Evolutionary conservation across 2,113 vertebrate genomes (phyloP).

Genomic region (Melanerpes formicivorus): DNA sequence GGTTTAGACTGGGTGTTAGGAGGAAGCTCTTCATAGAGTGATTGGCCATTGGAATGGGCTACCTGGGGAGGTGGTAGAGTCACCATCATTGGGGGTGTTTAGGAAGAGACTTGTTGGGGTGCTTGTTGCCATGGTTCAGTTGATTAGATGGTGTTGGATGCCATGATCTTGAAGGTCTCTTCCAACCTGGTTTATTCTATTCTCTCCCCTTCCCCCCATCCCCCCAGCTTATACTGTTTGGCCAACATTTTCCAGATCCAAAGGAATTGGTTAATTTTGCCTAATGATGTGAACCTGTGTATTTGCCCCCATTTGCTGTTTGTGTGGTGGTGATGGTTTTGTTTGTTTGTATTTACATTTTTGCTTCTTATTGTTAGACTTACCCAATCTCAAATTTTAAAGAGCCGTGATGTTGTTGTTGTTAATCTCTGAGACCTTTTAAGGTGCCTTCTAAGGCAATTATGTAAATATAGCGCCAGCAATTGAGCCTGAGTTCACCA

Average conservation of each 20-base stretch:
- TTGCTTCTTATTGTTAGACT: background rate
- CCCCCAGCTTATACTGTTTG: background rate
- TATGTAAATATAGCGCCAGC: background rate
- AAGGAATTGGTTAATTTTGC: background rate
- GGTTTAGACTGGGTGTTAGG: too few species aligned
- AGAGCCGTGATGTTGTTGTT: background rate
- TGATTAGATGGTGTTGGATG: too few species aligned
- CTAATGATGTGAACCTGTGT: background rate
- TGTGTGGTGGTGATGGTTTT: too few species aligned
- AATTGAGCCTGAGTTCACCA: background rate
- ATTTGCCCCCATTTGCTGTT: background rate
- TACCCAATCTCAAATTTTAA: background rate
- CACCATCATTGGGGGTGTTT: too few species aligned
- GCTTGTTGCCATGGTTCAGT: too few species aligned
- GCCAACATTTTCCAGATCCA: background rate
- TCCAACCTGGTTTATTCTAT: too few species aligned
- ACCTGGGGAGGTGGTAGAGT: too few species aligned
- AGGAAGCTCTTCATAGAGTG: too few species aligned
- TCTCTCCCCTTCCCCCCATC: too few species aligned
- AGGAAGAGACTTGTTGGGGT: too few species aligned
- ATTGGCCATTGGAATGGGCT: too few species aligned
- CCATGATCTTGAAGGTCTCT: too few species aligned
- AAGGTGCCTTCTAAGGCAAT: background rate
- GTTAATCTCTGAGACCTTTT: background rate
- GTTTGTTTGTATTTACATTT: background rate